These are phyloP conservation scores for Trissonchulus latispiculum DNA, from an alignment of 2,888 invertebrate genomes.

Conservation along the genomic window DNA sequence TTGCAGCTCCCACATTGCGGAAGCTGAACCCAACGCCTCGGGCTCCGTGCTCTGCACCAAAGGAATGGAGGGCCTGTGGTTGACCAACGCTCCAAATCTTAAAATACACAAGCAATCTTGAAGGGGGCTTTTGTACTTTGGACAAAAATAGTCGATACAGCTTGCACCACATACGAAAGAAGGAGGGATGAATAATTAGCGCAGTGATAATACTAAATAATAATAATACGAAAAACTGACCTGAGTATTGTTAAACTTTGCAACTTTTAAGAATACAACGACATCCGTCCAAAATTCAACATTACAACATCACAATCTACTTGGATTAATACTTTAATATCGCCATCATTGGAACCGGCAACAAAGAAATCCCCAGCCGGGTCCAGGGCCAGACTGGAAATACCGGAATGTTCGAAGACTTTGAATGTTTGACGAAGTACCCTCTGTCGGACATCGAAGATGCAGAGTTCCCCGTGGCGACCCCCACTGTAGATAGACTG, in stretches of 20 bases:
- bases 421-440: conserved; percentile 67
- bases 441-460: conserved; percentile 87
- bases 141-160: too few relatives aligned
- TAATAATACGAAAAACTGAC: too few relatives aligned
- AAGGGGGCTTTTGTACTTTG: too few relatives aligned
- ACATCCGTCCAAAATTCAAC: too few relatives aligned
- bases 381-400: conserved; percentile 87
- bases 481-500: conserved; percentile 91
- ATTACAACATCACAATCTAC: too few relatives aligned
- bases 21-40: conserved; percentile 67
- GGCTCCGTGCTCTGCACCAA: conserved; percentile 75
- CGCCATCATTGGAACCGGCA: conserved; percentile 61
- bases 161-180: too few relatives aligned
- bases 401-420: conserved; percentile 73
- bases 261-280: too few relatives aligned
- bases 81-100: conserved; percentile 82
- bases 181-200: too few relatives aligned
- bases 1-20: conserved; percentile 86
- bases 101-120: too few relatives aligned
- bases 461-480: conserved; percentile 87
- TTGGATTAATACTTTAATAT: conserved; percentile 50
- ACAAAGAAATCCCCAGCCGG: conserved; percentile 91
- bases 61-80: conserved; percentile 72
- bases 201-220: too few relatives aligned
- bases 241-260: too few relatives aligned